These are phyloP conservation scores for Heterodera carotae DNA, from an alignment of 1,140 invertebrate genomes.

Conservation along the genomic window DNA sequence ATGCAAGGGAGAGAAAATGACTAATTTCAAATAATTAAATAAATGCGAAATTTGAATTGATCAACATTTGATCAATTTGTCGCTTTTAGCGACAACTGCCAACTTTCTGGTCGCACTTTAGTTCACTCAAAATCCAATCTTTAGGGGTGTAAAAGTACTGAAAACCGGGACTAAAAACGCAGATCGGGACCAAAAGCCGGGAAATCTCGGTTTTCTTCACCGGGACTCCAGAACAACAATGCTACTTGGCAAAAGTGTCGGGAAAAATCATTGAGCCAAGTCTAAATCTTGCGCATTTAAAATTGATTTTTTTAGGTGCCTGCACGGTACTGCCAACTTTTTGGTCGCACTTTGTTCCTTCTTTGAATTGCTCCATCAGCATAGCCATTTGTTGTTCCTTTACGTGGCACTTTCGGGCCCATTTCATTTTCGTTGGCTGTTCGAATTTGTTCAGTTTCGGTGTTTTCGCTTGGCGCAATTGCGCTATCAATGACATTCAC, in stretches of 20 bases:
- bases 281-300: neutral
- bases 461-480: slow-evolving; percentile 9
- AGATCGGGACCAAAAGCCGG: too few species aligned
- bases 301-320: slow-evolving; percentile 1
- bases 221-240: too few species aligned
- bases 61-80: too few species aligned
- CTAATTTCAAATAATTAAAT: too few species aligned
- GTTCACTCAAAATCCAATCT: too few species aligned
- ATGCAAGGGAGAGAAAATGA: too few species aligned
- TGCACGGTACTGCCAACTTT: slow-evolving; percentile 13
- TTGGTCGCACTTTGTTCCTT: slow-evolving; percentile 18
- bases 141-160: too few species aligned
- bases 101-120: too few species aligned
- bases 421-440: neutral
- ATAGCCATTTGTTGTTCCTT: slow-evolving; percentile 20
- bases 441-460: neutral
- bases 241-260: neutral
- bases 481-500: slow-evolving; percentile 8
- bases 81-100: too few species aligned
- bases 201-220: too few species aligned
- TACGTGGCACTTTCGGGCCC: slow-evolving; percentile 7
- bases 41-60: too few species aligned
- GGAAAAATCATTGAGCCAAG: neutral
- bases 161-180: too few species aligned
- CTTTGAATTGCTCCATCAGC: slow-evolving; percentile 23